Evolutionary conservation across 2,797 vertebrate genomes (phyloP), one percentile per base, ranked within the genome.

Genomic region (Pangasius krempfi): DNA sequence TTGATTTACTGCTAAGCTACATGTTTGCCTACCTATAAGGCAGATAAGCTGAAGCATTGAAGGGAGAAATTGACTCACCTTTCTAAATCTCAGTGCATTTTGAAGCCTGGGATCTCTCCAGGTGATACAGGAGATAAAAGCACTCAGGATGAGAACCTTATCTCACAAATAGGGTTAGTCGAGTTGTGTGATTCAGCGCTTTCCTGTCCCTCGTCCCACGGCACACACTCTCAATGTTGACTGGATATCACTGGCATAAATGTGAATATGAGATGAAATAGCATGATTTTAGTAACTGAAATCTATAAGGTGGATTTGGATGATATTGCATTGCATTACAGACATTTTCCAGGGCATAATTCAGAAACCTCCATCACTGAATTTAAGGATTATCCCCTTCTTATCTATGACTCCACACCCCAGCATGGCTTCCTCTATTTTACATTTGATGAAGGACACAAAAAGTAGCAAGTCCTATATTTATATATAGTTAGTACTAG

Each of bases 61-160:
- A 82, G 88, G 76, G 88, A 90, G 88, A 89, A 89, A 91, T 89
- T 90, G 84, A 70, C 86, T 83, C 81, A 60, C 80, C 89, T 83
- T 80, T 75, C 30, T 47, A 88, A 62, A 72, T 68, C 73, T 40
- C 84, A 8, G 73, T 37, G 60, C 52, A 70, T 84, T 87, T 87
- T 72, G 58, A 73, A 68, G 68, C 40, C 79, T 82, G 88, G 88
- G 72, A 72, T 72, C 76, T 72, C 86, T 91, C 86, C 87, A 91
- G 88, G 90, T 92, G 93, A 94, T 94, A 88, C 90, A 92, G 92
- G 93, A 92, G 92, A 94, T 89, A 92, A 93, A 94, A 91, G 40
- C 90, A 91, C 92, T 92, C 91, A 89, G 92, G 92, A 92, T 37
- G 79, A 92, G 90, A 92, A 92, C 91, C 92, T 91, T 90, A 92